These are phyloP conservation scores for Stegophylla sp. DNA, from an alignment of 2,888 invertebrate genomes.

Conservation along the genomic window DNA sequence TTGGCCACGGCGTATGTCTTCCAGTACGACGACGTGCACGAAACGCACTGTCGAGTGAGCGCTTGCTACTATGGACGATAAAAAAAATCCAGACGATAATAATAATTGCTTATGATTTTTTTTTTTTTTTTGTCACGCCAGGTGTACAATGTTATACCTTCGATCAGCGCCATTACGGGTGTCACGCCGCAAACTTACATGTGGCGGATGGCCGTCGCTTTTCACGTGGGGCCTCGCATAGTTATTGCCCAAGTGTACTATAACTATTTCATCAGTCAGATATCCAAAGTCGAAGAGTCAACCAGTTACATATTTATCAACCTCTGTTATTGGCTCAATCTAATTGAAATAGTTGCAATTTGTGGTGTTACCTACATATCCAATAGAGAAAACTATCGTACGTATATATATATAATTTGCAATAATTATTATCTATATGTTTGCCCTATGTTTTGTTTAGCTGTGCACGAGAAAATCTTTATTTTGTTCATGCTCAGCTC, in stretches of 20 bases:
- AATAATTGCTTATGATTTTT: background rate
- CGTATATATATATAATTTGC: conserved; percentile 67
- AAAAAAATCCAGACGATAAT: background rate
- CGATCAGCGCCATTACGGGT: conserved; percentile 94
- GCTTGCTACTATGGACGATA: background rate
- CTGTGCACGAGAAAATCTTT: conserved; percentile 88
- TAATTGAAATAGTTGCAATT: conserved; percentile 83
- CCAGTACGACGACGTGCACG: conserved; percentile 91
- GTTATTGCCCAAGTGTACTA: conserved; percentile 86
- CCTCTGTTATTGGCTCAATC: conserved; percentile 81
- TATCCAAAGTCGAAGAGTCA: conserved; percentile 62
- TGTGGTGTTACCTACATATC: conserved; percentile 92
- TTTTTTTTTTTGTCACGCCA: conserved; percentile 64
- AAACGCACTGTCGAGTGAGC: conserved; percentile 92
- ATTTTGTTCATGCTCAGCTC: conserved; percentile 88
- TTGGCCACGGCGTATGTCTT: conserved; percentile 88
- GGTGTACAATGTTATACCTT: conserved; percentile 94
- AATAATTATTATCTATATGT: background rate
- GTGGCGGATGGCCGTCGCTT: conserved; percentile 90
- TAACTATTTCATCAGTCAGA: conserved; percentile 77
- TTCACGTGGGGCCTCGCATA: conserved; percentile 89
- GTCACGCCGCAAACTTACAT: conserved; percentile 90
- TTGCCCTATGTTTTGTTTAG: conserved; percentile 67
- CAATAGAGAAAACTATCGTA: conserved; percentile 94
- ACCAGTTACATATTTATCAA: conserved; percentile 66